These are phyloP conservation scores for Squalus acanthias DNA, from an alignment of 2,797 vertebrate species.

Conservation along the genomic window DNA sequence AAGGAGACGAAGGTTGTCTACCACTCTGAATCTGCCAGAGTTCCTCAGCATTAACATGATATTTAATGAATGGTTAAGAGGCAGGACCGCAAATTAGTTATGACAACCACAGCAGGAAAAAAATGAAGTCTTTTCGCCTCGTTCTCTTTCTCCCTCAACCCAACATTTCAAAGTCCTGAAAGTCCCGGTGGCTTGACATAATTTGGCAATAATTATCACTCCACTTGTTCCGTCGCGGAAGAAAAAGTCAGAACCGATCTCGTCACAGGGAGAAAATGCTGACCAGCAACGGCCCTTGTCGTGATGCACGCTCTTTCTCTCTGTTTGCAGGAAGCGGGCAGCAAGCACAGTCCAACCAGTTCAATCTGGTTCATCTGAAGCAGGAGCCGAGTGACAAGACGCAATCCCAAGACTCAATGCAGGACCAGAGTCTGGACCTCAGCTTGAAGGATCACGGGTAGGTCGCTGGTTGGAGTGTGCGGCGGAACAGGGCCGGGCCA, in stretches of 20 bases:
- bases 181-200: conserved; percentile 88
- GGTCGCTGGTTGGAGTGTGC: not conserved
- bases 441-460: conserved; percentile 89
- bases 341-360: conserved; percentile 62
- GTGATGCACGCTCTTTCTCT: not conserved
- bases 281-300: conserved; percentile 73
- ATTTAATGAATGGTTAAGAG: conserved; percentile 96
- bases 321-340: conserved; percentile 76
- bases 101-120: conserved; percentile 85
- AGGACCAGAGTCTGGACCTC: conserved; percentile 90
- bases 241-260: conserved; percentile 84
- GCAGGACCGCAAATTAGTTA: conserved; percentile 87
- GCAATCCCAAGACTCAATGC: conserved; percentile 68
- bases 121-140: conserved; percentile 68
- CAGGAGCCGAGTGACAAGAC: conserved; percentile 70
- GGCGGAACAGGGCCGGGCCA: not conserved
- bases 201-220: conserved; percentile 98
- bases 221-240: conserved; percentile 75
- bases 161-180: conserved; percentile 75
- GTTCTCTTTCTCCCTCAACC: conserved; percentile 81
- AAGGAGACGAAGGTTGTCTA: conserved; percentile 60
- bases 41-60: conserved; percentile 92
- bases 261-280: conserved; percentile 74
- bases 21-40: conserved; percentile 92
- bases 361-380: conserved; percentile 78